Evolutionary conservation across 2,797 vertebrate genomes (phyloP), one percentile per base, ranked within the genome.

Genomic region (Kryptolebias ocellatus): DNA sequence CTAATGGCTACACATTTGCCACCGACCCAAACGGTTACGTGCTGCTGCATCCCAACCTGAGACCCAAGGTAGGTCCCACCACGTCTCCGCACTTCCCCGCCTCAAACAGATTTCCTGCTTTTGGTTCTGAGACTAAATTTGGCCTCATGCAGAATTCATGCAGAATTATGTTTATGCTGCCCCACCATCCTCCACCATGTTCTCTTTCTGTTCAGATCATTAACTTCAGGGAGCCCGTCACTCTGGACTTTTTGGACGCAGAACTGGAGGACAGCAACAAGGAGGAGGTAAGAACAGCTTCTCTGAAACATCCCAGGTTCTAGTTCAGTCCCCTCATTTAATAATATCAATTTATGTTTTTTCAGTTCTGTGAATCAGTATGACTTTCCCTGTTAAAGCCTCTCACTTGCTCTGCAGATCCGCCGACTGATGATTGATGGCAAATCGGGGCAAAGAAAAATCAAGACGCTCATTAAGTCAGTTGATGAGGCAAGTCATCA

Each of bases 11-110:
- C 4, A 95, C 97, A 34, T 99, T 96, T 10, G 97, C 98, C 72
- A 98, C 96, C 1, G 97, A 99, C 89, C 94, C 96, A 39, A 99
- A 99, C 0, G 98, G 98, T 72, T 99, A 98, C 0, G 96, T 99
- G 4, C 90, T 99, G 77, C 93, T 99, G 64, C 98, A 99, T 74
- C 97, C 98, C 72, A 98, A 98, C 91, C 94, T 99, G 69, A 95
- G 94, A 84, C 96, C 96, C 34, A 97, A 96, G 95, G 98, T 98
- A 78, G 89, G 93, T 24, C 20, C 20, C 49, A 60, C 47, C 39
- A 2, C 4, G 18, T 54, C 7, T 16, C 1, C 45, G 29, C 14
- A 1, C 15, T 6, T 3, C 45, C 28, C 46, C 37, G 27, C 34
- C 1, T 70, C 45, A 14, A 37, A 55, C 44, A 58, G 11, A 42